Conservation (phyloP, 2,888 invertebrate genomes). For the Agonopterix arenella region DNA sequence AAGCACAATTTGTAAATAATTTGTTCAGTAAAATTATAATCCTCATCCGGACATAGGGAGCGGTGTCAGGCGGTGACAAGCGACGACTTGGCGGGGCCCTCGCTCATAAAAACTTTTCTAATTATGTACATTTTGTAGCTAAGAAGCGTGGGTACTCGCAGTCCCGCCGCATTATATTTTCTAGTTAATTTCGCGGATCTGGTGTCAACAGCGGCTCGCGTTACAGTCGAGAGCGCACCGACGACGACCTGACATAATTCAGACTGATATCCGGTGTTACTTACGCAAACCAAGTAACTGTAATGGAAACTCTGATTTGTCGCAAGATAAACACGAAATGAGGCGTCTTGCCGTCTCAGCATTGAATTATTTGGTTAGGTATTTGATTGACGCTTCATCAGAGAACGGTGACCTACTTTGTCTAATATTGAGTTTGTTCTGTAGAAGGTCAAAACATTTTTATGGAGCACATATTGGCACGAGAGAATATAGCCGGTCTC, state of each 20-base stretch:
- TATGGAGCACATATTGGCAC: conserved; percentile 10
- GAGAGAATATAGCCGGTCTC: conserved; percentile 19
- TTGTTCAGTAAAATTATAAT: conserved; percentile 62
- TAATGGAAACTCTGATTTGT: conserved; percentile 44
- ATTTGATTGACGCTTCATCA: conserved; percentile 1
- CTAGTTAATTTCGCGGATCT: conserved; percentile 62
- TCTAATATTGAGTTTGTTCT: not conserved
- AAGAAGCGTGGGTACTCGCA: conserved; percentile 37
- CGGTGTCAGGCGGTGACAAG: conserved; percentile 58
- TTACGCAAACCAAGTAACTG: conserved; percentile 46
- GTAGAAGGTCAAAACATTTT: conserved; percentile 10
- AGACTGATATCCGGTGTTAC: conserved; percentile 20
- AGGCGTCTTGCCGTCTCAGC: conserved; percentile 14
- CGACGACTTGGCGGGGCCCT: conserved; percentile 52
- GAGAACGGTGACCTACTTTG: not conserved
- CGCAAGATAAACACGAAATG: conserved; percentile 32
- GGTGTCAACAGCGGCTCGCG: conserved; percentile 36
- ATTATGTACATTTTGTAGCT: conserved; percentile 73
- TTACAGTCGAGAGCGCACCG: conserved; percentile 21
- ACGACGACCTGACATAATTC: conserved; percentile 26
- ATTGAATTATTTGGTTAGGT: conserved; percentile 20
- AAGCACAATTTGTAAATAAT: conserved; percentile 41
- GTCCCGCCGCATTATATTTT: conserved; percentile 55
- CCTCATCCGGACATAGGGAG: conserved; percentile 55
- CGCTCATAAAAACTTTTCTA: conserved; percentile 75